Conservation (phyloP, 2,797 vertebrate species). For the Lepidocolaptes lacrymiger region DNA sequence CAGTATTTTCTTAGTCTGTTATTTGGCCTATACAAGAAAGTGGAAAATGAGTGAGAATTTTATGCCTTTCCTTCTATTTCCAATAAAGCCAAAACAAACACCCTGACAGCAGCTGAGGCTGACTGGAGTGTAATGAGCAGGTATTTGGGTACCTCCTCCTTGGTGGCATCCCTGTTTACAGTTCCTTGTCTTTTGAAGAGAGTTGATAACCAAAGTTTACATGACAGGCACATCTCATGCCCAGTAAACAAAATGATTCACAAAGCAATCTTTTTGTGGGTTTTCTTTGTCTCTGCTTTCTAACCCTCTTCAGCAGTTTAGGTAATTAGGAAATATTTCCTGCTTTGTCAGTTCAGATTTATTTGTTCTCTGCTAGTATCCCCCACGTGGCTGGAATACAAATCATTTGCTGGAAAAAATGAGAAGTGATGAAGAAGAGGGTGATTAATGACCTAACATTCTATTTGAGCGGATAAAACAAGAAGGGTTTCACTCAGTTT, state of each 20-base stretch:
- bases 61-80: background rate
- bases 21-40: background rate
- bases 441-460: constrained; percentile 73
- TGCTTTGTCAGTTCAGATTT: constrained; percentile 60
- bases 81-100: background rate
- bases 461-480: constrained; percentile 54
- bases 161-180: background rate
- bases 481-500: constrained; percentile 50
- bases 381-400: constrained; percentile 23
- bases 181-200: background rate
- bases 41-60: background rate
- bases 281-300: constrained; percentile 18
- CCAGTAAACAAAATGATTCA: background rate
- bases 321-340: constrained; percentile 61
- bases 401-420: constrained; percentile 19
- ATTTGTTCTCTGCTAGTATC: constrained; percentile 44
- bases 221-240: background rate
- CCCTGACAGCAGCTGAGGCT: background rate
- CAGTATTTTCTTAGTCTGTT: background rate
- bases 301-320: background rate
- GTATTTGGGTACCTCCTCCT: background rate
- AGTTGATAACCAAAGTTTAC: background rate
- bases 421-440: constrained; percentile 37
- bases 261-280: background rate
- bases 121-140: too few species aligned